Base-by-base conservation (phyloP, 1,140 invertebrate genomes). In the Dryas iulia region DNA sequence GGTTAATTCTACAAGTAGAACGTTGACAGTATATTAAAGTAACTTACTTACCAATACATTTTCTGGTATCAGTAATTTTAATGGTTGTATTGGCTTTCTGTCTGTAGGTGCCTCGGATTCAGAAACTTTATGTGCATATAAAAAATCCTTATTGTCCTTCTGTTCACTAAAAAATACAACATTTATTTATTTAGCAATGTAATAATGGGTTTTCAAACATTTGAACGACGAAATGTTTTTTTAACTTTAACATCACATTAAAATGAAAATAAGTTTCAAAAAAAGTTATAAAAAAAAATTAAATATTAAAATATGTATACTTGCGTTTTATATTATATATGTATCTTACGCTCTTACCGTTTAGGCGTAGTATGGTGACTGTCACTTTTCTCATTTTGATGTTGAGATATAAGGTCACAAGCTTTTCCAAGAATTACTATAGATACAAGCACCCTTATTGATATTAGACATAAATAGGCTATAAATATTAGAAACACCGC, bases 351-450 rank as follows among this genome's bases (percentile, higher is more conserved):
- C n/a, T 56, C 64, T 71, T 83, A 92, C 92, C 85, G 92, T 75
- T 93, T 93, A 18, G 92, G 91, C 53, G 88, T 92, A 56, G 75
- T 71, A 72, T 77, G 72, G 67, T 66, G 80, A 71, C 77, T 91
- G 77, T 92, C 91, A 91, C 70, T 82, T 70, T 93, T 93, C 24
- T 95, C 94, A 66, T 92, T 93, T 72, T 95, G 93, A 81, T 97
- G 96, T 57, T 95, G 94, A 30, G 95, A 92, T 77, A 98, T 98
- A 24, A 98, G 90, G 78, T 97, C 94, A 83, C 97, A 98, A 0
- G 98, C 97, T 92, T 95, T 95, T 0, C 98, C 98, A 39, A 99
- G 91, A 12, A 99, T 95, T 12, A 98, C 93, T 14, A 99, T 94
- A 68, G 96, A 98, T 71, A 96, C 96, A 5, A 98, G 92, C 12